Conservation (phyloP, 2,797 vertebrate genomes). For the Selene dorsalis region DNA sequence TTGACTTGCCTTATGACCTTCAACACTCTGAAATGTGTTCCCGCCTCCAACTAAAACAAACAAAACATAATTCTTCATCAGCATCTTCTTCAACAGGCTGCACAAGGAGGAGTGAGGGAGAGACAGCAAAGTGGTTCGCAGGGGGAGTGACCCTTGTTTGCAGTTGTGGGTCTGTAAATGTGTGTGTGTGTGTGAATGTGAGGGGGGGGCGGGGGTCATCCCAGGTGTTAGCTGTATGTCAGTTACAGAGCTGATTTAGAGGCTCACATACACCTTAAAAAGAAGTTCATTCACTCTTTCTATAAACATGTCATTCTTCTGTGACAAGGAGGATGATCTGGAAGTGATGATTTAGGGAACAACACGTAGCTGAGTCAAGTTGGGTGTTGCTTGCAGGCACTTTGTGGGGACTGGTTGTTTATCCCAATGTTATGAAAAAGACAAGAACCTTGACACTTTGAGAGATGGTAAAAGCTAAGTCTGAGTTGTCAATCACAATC, state of each 20-base stretch:
- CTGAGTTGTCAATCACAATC: conserved; percentile 30
- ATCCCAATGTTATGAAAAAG: conserved; percentile 11
- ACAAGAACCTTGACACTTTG: conserved; percentile 34
- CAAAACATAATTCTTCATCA: conserved; percentile 84
- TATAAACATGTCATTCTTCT: conserved; percentile 61
- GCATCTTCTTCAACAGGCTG: conserved; percentile 69
- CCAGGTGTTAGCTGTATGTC: conserved; percentile 64
- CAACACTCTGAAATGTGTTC: conserved; percentile 82
- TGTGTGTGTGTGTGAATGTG: no score
- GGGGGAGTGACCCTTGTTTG: conserved; percentile 15
- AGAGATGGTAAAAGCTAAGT: conserved; percentile 34
- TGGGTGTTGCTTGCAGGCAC: conserved; percentile 32
- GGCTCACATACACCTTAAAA: conserved; percentile 55
- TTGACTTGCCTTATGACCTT: conserved; percentile 75
- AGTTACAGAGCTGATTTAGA: conserved; percentile 70
- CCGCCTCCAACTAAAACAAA: conserved; percentile 85
- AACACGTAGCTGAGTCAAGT: conserved; percentile 13
- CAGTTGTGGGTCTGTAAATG: conserved; percentile 6
- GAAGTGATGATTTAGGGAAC: conserved; percentile 37
- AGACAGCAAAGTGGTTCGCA: conserved; percentile 20
- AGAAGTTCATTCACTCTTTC: conserved; percentile 64
- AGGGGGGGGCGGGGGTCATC: conserved; percentile 15
- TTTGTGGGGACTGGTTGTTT: conserved; percentile 29
- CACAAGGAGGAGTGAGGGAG: conserved; percentile 44
- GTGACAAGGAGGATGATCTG: conserved; percentile 40